Evolutionary conservation across 1,140 invertebrate genomes (phyloP).

Genomic region (Hypsibius dujardini): DNA sequence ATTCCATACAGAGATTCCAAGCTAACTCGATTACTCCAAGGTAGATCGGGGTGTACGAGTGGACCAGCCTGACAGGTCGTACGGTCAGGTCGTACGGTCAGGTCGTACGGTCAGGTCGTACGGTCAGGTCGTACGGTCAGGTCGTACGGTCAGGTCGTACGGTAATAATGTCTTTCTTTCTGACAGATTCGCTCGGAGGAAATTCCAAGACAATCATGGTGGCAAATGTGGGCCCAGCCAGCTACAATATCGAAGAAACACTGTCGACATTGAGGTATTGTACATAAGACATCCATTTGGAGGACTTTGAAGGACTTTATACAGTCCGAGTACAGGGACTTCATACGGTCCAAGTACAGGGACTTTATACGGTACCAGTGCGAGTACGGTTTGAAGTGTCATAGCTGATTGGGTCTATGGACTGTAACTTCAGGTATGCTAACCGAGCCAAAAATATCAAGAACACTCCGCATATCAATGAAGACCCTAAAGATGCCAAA

Average conservation of each 20-base stretch:
- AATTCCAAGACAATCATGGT: constrained; percentile 95
- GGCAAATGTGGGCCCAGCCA: constrained; percentile 84
- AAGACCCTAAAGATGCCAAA: constrained; percentile 80
- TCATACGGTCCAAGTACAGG: too few relatives aligned
- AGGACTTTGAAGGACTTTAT: constrained; percentile 16
- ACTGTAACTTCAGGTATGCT: constrained; percentile 48
- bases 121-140: too few relatives aligned
- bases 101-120: too few relatives aligned
- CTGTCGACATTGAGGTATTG: constrained; percentile 62
- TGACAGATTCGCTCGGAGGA: constrained; percentile 70
- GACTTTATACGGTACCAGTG: too few relatives aligned
- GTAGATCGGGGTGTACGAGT: constrained; percentile 26
- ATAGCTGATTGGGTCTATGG: neutral
- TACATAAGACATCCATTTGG: neutral
- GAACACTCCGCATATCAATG: constrained; percentile 84
- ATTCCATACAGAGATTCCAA: constrained; percentile 85
- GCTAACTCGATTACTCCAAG: constrained; percentile 69
- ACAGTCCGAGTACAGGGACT: neutral
- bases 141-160: neutral
- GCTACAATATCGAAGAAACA: constrained; percentile 87
- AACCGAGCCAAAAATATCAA: constrained; percentile 88
- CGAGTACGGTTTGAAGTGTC: neutral
- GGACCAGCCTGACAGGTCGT: neutral
- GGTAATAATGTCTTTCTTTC: constrained; percentile 22
- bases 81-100: neutral